Conservation (phyloP, 2,797 vertebrate species). For the Mus minutoides region DNA sequence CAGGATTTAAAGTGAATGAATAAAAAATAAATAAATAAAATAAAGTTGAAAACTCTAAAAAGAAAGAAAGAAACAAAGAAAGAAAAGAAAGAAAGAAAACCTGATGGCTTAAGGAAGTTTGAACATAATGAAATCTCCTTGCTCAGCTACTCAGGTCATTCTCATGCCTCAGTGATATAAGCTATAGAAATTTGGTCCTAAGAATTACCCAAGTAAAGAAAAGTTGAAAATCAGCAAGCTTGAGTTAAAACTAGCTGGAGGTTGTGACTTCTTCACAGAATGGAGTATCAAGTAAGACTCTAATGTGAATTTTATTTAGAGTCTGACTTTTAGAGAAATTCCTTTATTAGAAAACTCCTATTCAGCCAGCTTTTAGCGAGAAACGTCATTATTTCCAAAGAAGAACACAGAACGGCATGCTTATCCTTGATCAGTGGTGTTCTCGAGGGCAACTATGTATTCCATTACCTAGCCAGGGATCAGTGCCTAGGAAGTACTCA, state of each 20-base stretch:
- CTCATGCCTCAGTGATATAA: slow-evolving; percentile 52
- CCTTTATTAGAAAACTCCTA: slow-evolving; percentile 62
- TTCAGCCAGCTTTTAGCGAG: slow-evolving; percentile 52
- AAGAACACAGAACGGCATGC: slow-evolving; percentile 67
- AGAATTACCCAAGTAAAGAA: slow-evolving; percentile 59
- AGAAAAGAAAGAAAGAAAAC: neutral
- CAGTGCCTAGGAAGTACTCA: slow-evolving; percentile 66
- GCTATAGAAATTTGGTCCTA: slow-evolving; percentile 58
- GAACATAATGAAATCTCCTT: slow-evolving; percentile 61
- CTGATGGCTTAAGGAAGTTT: slow-evolving; percentile 32
- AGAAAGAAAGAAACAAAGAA: neutral
- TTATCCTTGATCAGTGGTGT: slow-evolving; percentile 69
- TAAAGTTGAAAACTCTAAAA: neutral
- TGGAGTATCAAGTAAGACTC: slow-evolving; percentile 62
- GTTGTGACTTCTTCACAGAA: slow-evolving; percentile 31
- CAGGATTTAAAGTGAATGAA: neutral
- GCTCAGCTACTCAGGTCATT: slow-evolving; percentile 47
- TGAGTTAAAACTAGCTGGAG: slow-evolving; percentile 52
- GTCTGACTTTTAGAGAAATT: slow-evolving; percentile 75
- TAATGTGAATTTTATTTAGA: slow-evolving; percentile 59
- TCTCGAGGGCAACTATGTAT: slow-evolving; percentile 50
- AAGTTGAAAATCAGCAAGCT: slow-evolving; percentile 70
- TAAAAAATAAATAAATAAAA: neutral
- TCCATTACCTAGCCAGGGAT: slow-evolving; percentile 52
- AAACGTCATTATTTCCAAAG: slow-evolving; percentile 71